A percentile compares a stretch with the other conserved stretches of the same genome.
Conservation (phyloP, 2,888 invertebrate genomes). For the Leptarthrus brevirostris region DNA sequence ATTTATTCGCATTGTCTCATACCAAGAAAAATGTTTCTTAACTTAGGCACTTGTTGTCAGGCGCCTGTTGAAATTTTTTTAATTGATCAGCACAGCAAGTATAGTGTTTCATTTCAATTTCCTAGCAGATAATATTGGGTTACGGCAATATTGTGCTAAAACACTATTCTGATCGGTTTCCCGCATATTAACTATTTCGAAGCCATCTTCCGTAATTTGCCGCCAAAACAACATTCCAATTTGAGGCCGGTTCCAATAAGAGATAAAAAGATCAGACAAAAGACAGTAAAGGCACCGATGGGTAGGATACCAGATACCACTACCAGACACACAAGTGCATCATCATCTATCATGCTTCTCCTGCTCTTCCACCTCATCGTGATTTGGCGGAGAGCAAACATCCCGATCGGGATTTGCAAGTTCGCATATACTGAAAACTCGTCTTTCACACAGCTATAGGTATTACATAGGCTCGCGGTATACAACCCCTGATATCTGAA, state of each 20-base stretch:
- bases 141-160: too few species aligned
- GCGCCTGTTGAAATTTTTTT: too few species aligned
- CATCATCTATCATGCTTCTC: conserved; percentile 19
- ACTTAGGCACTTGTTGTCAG: too few species aligned
- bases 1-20: too few species aligned
- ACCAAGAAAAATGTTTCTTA: too few species aligned
- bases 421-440: not conserved
- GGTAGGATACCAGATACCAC: conserved; percentile 13
- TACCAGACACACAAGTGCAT: conserved; percentile 19
- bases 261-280: not conserved
- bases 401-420: conserved; percentile 21
- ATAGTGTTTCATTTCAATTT: too few species aligned
- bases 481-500: not conserved
- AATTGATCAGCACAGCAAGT: too few species aligned
- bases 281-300: conserved; percentile 5
- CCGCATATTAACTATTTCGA: not conserved
- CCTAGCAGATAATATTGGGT: too few species aligned
- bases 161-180: too few species aligned
- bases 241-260: conserved; percentile 10
- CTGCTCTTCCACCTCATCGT: too few species aligned
- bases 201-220: conserved; percentile 14
- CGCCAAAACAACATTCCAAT: conserved; percentile 46
- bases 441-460: not conserved
- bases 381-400: too few species aligned
- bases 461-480: not conserved